Conservation (phyloP, 2,797 vertebrate species). For the Selene dorsalis region DNA sequence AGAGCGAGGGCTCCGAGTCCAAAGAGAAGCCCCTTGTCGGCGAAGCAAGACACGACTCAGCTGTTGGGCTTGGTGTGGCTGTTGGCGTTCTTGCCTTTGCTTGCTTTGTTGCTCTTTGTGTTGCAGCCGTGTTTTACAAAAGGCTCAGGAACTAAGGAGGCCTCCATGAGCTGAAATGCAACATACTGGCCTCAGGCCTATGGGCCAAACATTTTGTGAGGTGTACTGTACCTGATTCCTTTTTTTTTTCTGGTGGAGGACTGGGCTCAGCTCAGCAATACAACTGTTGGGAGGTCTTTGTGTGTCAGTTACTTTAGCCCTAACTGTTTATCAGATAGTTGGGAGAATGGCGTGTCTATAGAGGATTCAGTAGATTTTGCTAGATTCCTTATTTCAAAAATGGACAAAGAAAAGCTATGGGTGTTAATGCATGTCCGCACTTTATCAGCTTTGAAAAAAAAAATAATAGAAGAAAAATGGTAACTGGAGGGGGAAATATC, state of each 20-base stretch:
- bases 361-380: slow-evolving; percentile 20
- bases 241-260: slow-evolving; percentile 57
- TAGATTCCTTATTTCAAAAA: slow-evolving; percentile 25
- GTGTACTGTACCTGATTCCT: slow-evolving; percentile 20
- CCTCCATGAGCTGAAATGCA: slow-evolving; percentile 15
- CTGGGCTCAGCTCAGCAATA: slow-evolving; percentile 41
- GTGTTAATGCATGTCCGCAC: slow-evolving; percentile 63
- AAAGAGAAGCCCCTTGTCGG: slow-evolving; percentile 59
- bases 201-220: slow-evolving; percentile 16
- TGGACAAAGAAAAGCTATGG: slow-evolving; percentile 42
- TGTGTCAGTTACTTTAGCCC: slow-evolving; percentile 36
- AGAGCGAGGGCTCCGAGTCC: slow-evolving; percentile 52
- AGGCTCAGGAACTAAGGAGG: slow-evolving; percentile 68
- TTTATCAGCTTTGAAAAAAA: slow-evolving; percentile 52
- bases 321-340: too few relatives aligned
- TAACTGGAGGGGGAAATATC: slow-evolving; percentile 5
- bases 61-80: slow-evolving; percentile 75
- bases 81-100: slow-evolving; percentile 80
- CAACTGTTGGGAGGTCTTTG: slow-evolving; percentile 27
- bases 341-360: slow-evolving; percentile 29
- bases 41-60: slow-evolving; percentile 25
- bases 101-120: slow-evolving; percentile 67
- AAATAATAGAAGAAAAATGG: slow-evolving; percentile 6
- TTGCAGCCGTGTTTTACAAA: slow-evolving; percentile 79
- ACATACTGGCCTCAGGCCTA: slow-evolving; percentile 7